Conservation (phyloP, 2,888 invertebrate genomes). For the Drosophila cognata region DNA sequence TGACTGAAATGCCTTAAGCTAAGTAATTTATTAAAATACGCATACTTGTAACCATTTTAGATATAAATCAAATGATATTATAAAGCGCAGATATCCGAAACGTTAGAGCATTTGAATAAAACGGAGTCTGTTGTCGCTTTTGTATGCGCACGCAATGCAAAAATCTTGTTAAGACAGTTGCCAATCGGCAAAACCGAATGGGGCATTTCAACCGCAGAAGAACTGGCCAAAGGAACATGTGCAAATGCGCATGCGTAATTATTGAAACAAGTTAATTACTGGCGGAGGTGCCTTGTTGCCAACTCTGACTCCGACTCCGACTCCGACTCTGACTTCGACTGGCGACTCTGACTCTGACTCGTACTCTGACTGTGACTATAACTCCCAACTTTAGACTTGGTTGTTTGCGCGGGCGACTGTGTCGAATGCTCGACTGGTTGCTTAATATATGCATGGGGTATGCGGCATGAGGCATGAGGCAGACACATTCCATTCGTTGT, state of each 20-base stretch:
- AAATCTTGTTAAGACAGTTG: constrained; percentile 75
- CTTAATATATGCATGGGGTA: constrained; percentile 76
- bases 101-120: constrained; percentile 37
- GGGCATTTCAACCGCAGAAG: constrained; percentile 7
- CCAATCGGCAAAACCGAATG: constrained; percentile 49
- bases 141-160: constrained; percentile 77
- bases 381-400: constrained; percentile 3
- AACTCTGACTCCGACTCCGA: constrained; percentile 34
- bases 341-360: constrained; percentile 10
- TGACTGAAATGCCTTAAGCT: background rate
- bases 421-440: constrained; percentile 30
- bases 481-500: constrained; percentile 63
- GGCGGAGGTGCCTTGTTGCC: constrained; percentile 65
- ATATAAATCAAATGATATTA: background rate
- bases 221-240: constrained; percentile 59
- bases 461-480: constrained; percentile 24
- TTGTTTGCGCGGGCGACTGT: constrained; percentile 51
- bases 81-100: background rate
- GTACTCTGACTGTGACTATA: background rate
- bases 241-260: constrained; percentile 81
- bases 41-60: background rate
- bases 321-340: constrained; percentile 33
- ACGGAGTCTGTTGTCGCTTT: constrained; percentile 47
- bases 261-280: constrained; percentile 82
- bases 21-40: background rate